Evolutionary conservation across 1,140 invertebrate genomes (phyloP).

Genomic region (Leptinotarsa defecta): DNA sequence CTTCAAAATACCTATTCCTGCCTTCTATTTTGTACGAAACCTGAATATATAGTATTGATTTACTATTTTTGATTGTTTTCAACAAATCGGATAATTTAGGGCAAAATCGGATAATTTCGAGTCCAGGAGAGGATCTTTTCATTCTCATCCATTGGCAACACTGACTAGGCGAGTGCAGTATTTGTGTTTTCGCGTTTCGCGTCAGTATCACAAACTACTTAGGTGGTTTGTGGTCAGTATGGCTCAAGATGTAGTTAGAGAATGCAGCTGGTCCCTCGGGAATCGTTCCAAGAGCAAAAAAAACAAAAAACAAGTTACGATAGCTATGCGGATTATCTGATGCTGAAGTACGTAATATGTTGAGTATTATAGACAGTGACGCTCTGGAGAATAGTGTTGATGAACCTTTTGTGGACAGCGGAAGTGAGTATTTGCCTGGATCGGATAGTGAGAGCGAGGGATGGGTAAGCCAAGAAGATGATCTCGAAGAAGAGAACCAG

Average conservation of each 20-base stretch:
- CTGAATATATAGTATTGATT: neutral
- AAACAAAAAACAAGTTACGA: constrained; percentile 13
- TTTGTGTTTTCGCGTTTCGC: too few relatives aligned
- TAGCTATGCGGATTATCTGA: constrained; percentile 22
- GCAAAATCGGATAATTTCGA: too few relatives aligned
- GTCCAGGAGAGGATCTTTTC: too few relatives aligned
- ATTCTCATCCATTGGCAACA: too few relatives aligned
- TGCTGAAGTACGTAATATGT: constrained; percentile 14
- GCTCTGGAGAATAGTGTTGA: constrained; percentile 6
- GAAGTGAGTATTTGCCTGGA: constrained; percentile 20
- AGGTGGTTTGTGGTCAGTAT: too few relatives aligned
- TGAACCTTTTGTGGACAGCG: constrained; percentile 20
- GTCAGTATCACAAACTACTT: too few relatives aligned
- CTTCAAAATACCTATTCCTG: neutral
- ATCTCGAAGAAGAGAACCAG: constrained; percentile 15
- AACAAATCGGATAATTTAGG: neutral
- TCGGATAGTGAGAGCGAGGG: constrained; percentile 21
- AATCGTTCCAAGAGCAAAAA: neutral
- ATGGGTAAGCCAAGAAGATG: constrained; percentile 20
- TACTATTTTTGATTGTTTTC: neutral
- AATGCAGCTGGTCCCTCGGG: constrained; percentile 8
- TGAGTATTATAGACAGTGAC: constrained; percentile 19
- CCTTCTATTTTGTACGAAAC: neutral
- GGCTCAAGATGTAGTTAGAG: neutral
- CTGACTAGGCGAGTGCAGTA: too few relatives aligned